Percentiles rank a stretch among this genome's conserved stretches.
Evolutionary conservation across 2,888 invertebrate genomes (phyloP).

Genomic region (Pyrrhopygopsis socrates): DNA sequence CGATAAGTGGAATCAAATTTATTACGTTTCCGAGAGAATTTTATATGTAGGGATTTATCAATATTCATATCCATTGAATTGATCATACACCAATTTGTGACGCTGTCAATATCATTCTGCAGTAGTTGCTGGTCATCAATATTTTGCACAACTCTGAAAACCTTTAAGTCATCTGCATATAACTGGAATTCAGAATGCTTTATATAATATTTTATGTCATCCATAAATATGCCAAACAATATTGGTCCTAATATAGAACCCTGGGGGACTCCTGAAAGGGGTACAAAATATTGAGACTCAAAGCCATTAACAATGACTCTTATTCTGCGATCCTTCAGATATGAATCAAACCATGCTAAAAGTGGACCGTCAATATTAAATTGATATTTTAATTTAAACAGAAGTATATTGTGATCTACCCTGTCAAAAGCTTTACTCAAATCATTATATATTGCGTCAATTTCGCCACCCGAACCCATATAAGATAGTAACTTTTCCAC

Average conservation of each 20-base stretch:
- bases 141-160: constrained; percentile 2
- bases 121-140: neutral
- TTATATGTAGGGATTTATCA: constrained; percentile 15
- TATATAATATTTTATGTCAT: constrained; percentile 16
- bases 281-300: neutral
- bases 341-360: no score
- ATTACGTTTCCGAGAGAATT: constrained; percentile 11
- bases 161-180: constrained; percentile 17
- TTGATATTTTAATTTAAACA: neutral
- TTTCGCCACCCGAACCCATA: neutral
- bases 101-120: constrained; percentile 4
- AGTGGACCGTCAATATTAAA: neutral
- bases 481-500: neutral
- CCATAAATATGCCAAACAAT: neutral
- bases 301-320: no score
- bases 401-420: neutral
- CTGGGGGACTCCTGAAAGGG: neutral
- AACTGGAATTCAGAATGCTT: constrained; percentile 11
- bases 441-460: neutral
- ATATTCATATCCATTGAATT: neutral
- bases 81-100: neutral
- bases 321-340: no score
- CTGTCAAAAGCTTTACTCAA: neutral
- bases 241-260: constrained; percentile 37
- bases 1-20: neutral